Evolutionary conservation across 2,113 vertebrate species (phyloP).

Genomic region (Parus major): DNA sequence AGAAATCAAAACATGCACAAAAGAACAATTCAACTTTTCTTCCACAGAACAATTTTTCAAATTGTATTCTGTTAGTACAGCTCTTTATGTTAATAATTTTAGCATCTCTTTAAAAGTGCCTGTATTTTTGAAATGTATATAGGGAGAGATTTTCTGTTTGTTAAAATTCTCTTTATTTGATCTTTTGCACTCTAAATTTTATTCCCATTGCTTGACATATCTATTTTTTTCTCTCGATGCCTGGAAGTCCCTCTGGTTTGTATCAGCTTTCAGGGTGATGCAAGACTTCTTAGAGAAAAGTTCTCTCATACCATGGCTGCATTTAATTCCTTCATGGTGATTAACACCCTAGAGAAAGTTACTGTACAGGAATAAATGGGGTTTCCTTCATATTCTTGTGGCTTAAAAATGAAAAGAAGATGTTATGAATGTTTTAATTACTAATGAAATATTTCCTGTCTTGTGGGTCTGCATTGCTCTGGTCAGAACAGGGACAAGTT

Average conservation of each 20-base stretch:
- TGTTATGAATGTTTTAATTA: not conserved
- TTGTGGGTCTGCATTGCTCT: not conserved
- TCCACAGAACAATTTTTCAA: not conserved
- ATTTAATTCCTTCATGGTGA: not conserved
- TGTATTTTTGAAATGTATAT: not conserved
- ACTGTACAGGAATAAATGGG: not conserved
- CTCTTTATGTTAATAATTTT: not conserved
- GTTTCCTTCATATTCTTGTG: not conserved
- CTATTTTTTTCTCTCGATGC: not conserved
- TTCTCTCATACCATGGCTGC: not conserved
- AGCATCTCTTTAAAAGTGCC: not conserved
- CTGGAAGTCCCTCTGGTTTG: not conserved
- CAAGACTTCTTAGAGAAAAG: not conserved
- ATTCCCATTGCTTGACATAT: fast-evolving
- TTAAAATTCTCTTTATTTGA: not conserved
- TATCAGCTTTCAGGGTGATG: not conserved
- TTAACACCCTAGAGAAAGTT: not conserved
- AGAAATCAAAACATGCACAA: not conserved
- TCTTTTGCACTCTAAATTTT: not conserved
- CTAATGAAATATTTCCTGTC: not conserved
- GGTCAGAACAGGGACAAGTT: not conserved
- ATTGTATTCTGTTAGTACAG: not conserved
- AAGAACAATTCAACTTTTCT: not conserved
- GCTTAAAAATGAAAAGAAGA: not conserved
- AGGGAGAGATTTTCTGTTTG: not conserved